Evolutionary conservation across 1,140 invertebrate species (phyloP).

Genomic region (Spodoptera litura): DNA sequence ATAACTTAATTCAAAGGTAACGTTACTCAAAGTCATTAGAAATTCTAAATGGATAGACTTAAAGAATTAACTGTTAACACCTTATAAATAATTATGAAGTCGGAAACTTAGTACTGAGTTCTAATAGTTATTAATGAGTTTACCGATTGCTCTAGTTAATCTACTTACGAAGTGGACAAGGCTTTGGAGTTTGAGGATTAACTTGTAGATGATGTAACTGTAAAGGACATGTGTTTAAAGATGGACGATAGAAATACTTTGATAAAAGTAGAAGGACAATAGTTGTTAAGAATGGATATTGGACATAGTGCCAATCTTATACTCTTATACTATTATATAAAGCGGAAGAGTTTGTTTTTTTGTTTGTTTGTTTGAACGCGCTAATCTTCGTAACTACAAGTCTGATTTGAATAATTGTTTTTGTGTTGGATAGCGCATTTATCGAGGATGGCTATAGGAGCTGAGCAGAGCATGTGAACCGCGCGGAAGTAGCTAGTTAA

Average conservation of each 20-base stretch:
- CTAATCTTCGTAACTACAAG: no score
- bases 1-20: conserved; percentile 17
- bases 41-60: conserved; percentile 49
- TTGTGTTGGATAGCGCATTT: no score
- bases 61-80: conserved; percentile 53
- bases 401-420: no score
- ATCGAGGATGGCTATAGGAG: no score
- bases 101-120: conserved; percentile 12
- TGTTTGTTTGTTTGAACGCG: no score
- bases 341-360: no score
- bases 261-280: no score
- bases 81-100: conserved; percentile 57
- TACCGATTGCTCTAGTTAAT: conserved; percentile 58
- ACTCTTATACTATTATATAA: no score
- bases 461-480: no score
- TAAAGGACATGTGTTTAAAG: conserved; percentile 39
- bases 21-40: conserved; percentile 39
- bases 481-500: no score
- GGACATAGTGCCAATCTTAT: no score
- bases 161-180: conserved; percentile 59
- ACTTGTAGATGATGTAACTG: conserved; percentile 47
- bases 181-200: conserved; percentile 48
- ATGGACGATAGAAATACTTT: not conserved
- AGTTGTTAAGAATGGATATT: no score
- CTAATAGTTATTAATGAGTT: conserved; percentile 59